phyloP scores from a whole-genome alignment of 2,113 vertebrate genomes.

The Calyptomena viridis region DNA sequence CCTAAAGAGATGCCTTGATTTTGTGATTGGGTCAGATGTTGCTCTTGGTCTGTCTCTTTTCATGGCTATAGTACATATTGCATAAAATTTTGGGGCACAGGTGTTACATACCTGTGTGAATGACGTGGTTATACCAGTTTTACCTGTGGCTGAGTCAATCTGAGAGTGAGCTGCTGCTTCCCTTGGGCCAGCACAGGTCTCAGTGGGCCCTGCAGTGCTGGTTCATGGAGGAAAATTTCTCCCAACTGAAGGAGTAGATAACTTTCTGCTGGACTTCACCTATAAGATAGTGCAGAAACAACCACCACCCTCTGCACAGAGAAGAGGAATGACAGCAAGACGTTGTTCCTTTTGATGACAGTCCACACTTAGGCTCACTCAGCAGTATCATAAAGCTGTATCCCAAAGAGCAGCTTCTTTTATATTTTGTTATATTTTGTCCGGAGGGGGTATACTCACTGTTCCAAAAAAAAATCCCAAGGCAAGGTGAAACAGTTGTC shows the following conservation, averaged over 20 bases:
- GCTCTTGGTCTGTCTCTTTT: background rate
- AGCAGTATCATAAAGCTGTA: background rate
- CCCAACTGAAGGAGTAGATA: background rate
- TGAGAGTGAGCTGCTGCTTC: background rate
- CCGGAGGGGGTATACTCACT: background rate
- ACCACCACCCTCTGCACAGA: background rate
- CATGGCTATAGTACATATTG: background rate
- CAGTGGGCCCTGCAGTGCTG: background rate
- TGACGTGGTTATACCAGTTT: background rate
- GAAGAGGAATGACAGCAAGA: background rate
- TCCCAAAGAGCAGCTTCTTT: background rate
- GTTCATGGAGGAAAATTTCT: background rate
- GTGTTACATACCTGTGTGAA: background rate
- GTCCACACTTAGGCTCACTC: background rate
- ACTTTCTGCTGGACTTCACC: background rate
- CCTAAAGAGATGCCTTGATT: background rate
- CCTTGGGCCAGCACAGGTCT: background rate
- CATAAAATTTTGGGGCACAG: background rate
- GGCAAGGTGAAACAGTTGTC: background rate
- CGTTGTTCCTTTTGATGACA: background rate
- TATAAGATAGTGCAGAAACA: background rate
- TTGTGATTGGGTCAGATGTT: background rate
- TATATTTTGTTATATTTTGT: background rate
- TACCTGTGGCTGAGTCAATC: background rate
- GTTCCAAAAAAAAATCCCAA: background rate